Base-by-base conservation (phyloP, 2,113 vertebrate species). In the Piprites chloris region DNA sequence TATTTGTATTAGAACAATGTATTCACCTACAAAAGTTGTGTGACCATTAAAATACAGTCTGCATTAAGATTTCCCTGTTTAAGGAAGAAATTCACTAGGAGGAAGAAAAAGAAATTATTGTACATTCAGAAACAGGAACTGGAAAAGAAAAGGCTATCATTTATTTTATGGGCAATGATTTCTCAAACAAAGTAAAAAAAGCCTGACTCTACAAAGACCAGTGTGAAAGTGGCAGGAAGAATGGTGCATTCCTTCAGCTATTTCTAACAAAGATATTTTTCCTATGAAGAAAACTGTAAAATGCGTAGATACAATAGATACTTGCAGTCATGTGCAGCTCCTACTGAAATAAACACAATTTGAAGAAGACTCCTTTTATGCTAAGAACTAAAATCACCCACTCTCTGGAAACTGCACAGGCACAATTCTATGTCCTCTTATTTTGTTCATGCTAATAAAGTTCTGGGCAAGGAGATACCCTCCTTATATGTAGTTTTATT, bases 281-380 rank as follows among this genome's bases (percentile, higher is more conserved):
- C 14, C 49, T 79, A 4, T 37, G 67, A 89, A 83, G 30, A 88
- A 85, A 86, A 61, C 18, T 28, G 23, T 33, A 65, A 58, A 89
- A 27, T 28, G 28, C 14, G 3, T 28, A 52, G 50, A 16, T 52
- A 52, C 24, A 66, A 74, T 32, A 81, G 26, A 92, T 30, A 67
- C 41, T 81, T 61, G 62, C n/a, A 86, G n/a, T 63, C n/a, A 12
- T 1, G 1, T 61, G 58, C 71, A 82, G 58, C 42, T 86, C 62
- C n/a, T 39, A 44, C 44, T 63, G 68, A 95, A 95, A 96, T 74
- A 95, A 95, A 81, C 37, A 86, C 7, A 4, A 87, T 49, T 67
- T 59, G 44, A 87, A 69, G 68, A 56, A 85, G 20, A 58, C 59
- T 85, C 37, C 23, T 85, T 95, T 74, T 56, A 52, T 59, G 23